Base-by-base conservation (phyloP, 2,113 vertebrate genomes). In the Pseudorasbora parva region DNA sequence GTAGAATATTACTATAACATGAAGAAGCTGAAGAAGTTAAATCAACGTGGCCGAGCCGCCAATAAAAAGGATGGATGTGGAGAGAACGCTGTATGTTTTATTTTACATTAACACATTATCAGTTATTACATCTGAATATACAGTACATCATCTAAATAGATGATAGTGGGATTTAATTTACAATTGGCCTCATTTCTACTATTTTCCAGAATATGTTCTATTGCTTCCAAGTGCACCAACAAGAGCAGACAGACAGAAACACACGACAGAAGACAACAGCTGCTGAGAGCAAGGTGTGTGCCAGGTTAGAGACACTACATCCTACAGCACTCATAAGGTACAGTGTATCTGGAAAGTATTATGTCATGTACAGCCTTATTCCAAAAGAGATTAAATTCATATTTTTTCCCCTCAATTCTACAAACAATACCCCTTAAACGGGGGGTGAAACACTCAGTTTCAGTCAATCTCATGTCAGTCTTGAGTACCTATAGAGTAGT, bases 1-100 rank as follows among this genome's bases (percentile, higher is more conserved):
- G 92, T 95, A 9, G 94, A 95, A 66, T 96, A 95, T 88, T 95
- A 95, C 80, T 95, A 95, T 59, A 88, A 81, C 84, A 93, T 93
- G 92, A 94, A 95, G 86, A 95, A 94, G 82, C 88, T 90, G 80
- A 78, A 92, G 23, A 92, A 88, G 75, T 93, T 94, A 75, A 89
- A 90, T 59, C 59, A 45, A 82, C 78, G 49, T 57, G 78, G 17
- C 8, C 57, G 64, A 80, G 57, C 25, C 19, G 30, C 41, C 33
- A 77, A 79, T 23, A 81, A 41, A 47, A 83, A 62, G 49, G 75
- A 85, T 27, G 51, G 30, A 56, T 45, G 30, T 27, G 62, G 27
- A 66, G 27, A 47, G 23, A 51, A 41, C 33, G 23, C 41, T 51
- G 85, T 89, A 83, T 57, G 88, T 72, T 80, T 64, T 19, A 33